phyloP scores from a whole-genome alignment of 1,140 invertebrate genomes.

The Eupeodes corollae region DNA sequence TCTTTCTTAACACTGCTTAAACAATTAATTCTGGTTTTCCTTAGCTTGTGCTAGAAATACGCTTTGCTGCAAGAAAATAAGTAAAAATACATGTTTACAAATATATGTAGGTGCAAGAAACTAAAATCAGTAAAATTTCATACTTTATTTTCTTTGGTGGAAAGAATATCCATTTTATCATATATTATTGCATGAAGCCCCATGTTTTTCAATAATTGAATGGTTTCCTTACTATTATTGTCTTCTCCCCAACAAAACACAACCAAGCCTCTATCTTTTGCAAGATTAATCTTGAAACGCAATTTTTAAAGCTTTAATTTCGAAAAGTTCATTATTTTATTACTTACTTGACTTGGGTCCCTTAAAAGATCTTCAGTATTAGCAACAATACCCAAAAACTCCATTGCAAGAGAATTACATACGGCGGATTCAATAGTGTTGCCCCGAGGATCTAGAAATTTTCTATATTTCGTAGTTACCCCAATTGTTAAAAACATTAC shows the following conservation, averaged over 20 bases:
- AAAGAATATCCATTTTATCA: slow-evolving; percentile 77
- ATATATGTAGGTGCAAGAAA: neutral
- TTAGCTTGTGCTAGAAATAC: slow-evolving; percentile 69
- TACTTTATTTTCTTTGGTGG: slow-evolving; percentile 69
- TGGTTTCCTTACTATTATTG: slow-evolving; percentile 79
- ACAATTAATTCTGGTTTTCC: slow-evolving; percentile 53
- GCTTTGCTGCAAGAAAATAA: slow-evolving; percentile 44
- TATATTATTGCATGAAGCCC: slow-evolving; percentile 89
- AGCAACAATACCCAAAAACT: slow-evolving; percentile 79
- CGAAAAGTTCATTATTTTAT: neutral
- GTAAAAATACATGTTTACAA: neutral
- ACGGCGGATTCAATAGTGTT: slow-evolving; percentile 69
- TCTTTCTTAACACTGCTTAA: too few species aligned
- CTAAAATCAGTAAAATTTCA: slow-evolving; percentile 18
- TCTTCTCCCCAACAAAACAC: slow-evolving; percentile 96
- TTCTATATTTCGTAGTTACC: slow-evolving; percentile 62
- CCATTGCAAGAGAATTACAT: slow-evolving; percentile 63
- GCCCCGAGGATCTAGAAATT: slow-evolving; percentile 74
- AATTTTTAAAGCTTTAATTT: slow-evolving; percentile 4
- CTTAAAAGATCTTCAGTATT: slow-evolving; percentile 83
- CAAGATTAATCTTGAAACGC: slow-evolving; percentile 51
- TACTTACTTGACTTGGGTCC: slow-evolving; percentile 56
- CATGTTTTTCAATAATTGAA: slow-evolving; percentile 71
- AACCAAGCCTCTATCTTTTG: slow-evolving; percentile 64
- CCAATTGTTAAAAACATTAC: slow-evolving; percentile 89